phyloP scores from a whole-genome alignment of 2,888 invertebrate species.

The Unio delphinus region DNA sequence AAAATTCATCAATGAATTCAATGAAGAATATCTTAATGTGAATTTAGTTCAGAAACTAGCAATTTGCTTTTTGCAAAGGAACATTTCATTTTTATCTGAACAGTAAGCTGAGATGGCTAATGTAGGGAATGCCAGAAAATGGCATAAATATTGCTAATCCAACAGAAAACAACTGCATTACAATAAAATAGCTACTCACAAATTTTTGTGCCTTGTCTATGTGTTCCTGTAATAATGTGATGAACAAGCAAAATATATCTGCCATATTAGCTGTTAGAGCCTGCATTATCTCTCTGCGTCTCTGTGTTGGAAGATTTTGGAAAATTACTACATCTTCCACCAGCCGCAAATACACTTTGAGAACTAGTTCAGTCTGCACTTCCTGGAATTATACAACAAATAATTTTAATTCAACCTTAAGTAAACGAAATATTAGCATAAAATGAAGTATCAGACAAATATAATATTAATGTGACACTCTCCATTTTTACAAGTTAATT shows the following conservation, averaged over 20 bases:
- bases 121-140: too few species aligned
- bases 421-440: too few species aligned
- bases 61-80: too few species aligned
- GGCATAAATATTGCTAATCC: too few species aligned
- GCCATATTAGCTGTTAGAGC: conserved; percentile 90
- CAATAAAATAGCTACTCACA: conserved; percentile 1
- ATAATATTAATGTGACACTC: too few species aligned
- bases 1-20: too few species aligned
- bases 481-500: too few species aligned
- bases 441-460: too few species aligned
- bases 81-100: too few species aligned
- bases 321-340: conserved; percentile 94
- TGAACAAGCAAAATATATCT: conserved; percentile 81
- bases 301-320: conserved; percentile 86
- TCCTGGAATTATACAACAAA: conserved; percentile 51
- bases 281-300: conserved; percentile 90
- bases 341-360: conserved; percentile 88
- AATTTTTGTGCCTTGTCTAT: conserved; percentile 4
- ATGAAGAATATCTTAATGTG: too few species aligned
- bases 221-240: conserved; percentile 46
- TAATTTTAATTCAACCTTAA: background rate
- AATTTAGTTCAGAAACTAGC: too few species aligned
- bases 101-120: too few species aligned
- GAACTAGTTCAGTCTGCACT: conserved; percentile 89
- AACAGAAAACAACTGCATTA: background rate